A percentile compares a stretch with the other conserved stretches of the same genome.
phyloP scores from a whole-genome alignment of 53 echinoderm and acorn worm genomes.

The Echinometra lucunter region DNA sequence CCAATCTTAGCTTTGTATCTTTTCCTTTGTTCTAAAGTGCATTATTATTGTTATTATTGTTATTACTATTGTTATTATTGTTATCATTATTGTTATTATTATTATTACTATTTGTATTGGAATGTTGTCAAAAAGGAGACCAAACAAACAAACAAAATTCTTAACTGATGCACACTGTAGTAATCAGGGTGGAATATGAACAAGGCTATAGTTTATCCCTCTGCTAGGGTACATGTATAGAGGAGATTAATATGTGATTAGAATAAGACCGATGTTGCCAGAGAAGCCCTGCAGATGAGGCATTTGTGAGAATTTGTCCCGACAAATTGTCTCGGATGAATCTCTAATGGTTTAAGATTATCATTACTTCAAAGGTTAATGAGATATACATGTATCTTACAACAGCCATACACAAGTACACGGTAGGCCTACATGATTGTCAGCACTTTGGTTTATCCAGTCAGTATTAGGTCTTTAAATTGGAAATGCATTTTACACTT shows the following conservation, averaged over 20 bases:
- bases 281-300: background rate
- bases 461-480: no score
- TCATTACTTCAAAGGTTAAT: background rate
- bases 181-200: background rate
- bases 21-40: no score
- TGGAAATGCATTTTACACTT: no score
- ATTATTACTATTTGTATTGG: no score
- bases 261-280: background rate
- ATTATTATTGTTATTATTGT: no score
- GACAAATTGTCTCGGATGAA: conserved; percentile 4
- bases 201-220: background rate
- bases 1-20: no score
- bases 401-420: background rate
- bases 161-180: background rate
- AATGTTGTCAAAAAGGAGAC: no score
- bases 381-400: background rate
- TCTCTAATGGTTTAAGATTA: background rate
- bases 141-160: no score
- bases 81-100: no score
- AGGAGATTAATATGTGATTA: background rate
- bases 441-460: no score
- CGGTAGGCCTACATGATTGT: no score
- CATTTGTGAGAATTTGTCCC: conserved; percentile 27
- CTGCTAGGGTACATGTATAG: background rate
- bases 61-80: no score